Evolutionary conservation across 1,140 invertebrate species (phyloP).

Genomic region (Drosophila repleta): DNA sequence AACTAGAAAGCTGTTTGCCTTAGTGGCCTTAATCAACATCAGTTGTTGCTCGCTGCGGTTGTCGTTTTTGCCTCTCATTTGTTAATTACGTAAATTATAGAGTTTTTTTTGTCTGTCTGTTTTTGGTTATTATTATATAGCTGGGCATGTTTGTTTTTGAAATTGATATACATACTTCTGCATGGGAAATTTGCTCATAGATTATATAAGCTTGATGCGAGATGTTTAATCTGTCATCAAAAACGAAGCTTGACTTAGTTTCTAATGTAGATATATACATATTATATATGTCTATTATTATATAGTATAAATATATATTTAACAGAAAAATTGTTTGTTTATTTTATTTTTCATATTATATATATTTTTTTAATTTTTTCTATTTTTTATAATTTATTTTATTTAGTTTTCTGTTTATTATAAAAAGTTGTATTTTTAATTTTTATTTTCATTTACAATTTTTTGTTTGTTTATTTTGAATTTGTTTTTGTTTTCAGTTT

Average conservation of each 20-base stretch:
- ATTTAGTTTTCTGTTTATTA: conserved; percentile 16
- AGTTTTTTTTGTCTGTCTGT: too few species aligned
- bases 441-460: conserved; percentile 14
- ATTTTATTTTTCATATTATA: too few species aligned
- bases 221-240: background rate
- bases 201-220: too few species aligned
- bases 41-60: background rate
- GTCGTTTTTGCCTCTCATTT: background rate
- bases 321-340: too few species aligned
- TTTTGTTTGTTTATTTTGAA: conserved; percentile 22
- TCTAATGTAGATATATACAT: too few species aligned
- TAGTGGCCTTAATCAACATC: conserved; percentile 66
- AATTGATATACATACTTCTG: background rate
- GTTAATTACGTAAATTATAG: conserved; percentile 6
- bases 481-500: conserved; percentile 13
- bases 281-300: too few species aligned
- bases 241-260: too few species aligned
- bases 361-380: background rate
- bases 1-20: conserved; percentile 44
- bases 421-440: conserved; percentile 6
- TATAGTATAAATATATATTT: too few species aligned
- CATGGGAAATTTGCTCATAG: background rate
- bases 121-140: conserved; percentile 2
- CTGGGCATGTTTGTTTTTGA: background rate
- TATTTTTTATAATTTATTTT: conserved; percentile 1